A percentile compares a stretch with the other conserved stretches of the same genome.
These are phyloP conservation scores for Pseudanteris insignis DNA, from an alignment of 2,888 invertebrate species.

Conservation along the genomic window DNA sequence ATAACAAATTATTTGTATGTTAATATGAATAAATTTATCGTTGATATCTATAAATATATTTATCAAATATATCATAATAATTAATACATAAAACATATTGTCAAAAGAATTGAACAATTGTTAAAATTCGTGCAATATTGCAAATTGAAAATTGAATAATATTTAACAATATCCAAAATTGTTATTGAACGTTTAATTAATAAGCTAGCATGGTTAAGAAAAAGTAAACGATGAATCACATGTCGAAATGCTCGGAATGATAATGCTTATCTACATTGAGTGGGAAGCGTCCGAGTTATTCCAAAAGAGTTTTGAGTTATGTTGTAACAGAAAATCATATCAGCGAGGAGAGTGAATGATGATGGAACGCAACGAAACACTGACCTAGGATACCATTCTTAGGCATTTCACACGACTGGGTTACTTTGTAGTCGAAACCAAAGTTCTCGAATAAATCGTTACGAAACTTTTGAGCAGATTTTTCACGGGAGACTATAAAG, in stretches of 20 bases:
- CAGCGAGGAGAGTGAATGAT: conserved; percentile 7
- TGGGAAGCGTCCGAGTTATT: background rate
- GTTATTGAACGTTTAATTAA: conserved; percentile 16
- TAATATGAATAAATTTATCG: too few species aligned
- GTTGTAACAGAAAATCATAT: conserved; percentile 22
- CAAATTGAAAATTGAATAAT: too few species aligned
- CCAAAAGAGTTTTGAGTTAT: conserved; percentile 3
- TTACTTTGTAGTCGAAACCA: conserved; percentile 3
- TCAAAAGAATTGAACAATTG: too few species aligned
- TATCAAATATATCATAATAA: too few species aligned
- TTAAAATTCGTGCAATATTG: too few species aligned
- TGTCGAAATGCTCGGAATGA: conserved; percentile 11
- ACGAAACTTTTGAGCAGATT: conserved; percentile 13
- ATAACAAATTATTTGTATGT: too few species aligned
- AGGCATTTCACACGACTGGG: conserved; percentile 4
- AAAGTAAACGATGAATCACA: conserved; percentile 13
- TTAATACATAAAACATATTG: too few species aligned
- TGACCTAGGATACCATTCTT: conserved; percentile 1
- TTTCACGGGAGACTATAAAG: conserved; percentile 22
- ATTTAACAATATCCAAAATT: conserved; percentile 20
- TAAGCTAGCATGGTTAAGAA: conserved; percentile 13
- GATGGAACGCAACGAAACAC: background rate
- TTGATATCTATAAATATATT: too few species aligned
- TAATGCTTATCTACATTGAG: conserved; percentile 4
- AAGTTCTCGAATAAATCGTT: conserved; percentile 13